A percentile compares a stretch with the other conserved stretches of the same genome.
Conservation (phyloP, 2,888 invertebrate genomes). For the Acanthosepion pharaonis region DNA sequence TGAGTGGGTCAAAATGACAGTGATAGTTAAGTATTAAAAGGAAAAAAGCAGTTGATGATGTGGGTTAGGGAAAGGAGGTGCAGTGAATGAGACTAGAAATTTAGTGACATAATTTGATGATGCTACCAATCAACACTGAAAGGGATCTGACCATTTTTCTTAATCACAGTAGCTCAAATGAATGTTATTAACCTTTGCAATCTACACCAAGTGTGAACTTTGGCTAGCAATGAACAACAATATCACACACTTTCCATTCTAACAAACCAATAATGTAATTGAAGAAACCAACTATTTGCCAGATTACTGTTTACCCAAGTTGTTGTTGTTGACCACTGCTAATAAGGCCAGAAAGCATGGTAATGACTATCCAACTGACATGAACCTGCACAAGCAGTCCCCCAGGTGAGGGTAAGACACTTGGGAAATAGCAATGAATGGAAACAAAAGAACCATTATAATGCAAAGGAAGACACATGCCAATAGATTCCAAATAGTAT, state of each 20-base stretch:
- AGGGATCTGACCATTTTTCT: background rate
- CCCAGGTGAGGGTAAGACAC: background rate
- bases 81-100: background rate
- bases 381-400: background rate
- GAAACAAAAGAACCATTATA: background rate
- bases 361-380: background rate
- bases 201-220: constrained; percentile 22
- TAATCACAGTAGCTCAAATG: background rate
- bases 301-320: background rate
- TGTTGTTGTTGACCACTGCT: background rate
- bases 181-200: constrained; percentile 9
- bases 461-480: background rate
- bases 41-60: background rate
- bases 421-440: background rate
- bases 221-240: background rate
- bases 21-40: background rate
- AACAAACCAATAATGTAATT: constrained; percentile 33
- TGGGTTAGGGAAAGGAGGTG: background rate
- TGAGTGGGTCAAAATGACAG: background rate
- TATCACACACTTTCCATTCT: constrained; percentile 10
- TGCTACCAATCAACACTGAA: background rate
- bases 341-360: constrained; percentile 8
- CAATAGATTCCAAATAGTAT: background rate
- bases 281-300: constrained; percentile 20
- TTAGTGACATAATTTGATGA: background rate